Evolutionary conservation across 2,797 vertebrate species (phyloP).

Genomic region (Anguilla obscura): DNA sequence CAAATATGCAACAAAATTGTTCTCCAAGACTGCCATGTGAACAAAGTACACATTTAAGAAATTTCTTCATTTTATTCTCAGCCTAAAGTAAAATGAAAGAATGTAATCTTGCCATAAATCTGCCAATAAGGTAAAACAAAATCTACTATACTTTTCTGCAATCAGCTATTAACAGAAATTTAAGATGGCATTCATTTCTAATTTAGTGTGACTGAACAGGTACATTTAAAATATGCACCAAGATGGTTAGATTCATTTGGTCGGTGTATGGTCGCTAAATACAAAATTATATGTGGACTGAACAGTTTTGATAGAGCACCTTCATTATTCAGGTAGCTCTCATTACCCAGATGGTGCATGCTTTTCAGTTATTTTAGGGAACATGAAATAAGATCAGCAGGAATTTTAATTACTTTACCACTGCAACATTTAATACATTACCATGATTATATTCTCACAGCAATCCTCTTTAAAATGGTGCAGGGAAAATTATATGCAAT

Average conservation of each 20-base stretch:
- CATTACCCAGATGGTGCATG: conserved; percentile 22
- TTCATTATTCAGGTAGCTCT: conserved; percentile 10
- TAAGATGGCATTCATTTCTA: neutral
- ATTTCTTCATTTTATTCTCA: neutral
- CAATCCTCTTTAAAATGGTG: neutral
- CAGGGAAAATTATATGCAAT: neutral
- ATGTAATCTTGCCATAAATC: neutral
- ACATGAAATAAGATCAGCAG: neutral
- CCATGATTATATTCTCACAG: neutral
- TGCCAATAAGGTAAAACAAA: neutral
- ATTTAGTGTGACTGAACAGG: neutral
- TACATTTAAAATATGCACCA: neutral
- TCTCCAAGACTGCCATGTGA: neutral
- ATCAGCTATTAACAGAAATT: neutral
- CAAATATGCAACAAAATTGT: neutral
- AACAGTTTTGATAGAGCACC: conserved; percentile 7
- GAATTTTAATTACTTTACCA: neutral
- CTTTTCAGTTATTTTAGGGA: conserved; percentile 25
- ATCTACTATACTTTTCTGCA: neutral
- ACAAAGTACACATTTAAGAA: neutral
- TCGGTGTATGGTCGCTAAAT: neutral
- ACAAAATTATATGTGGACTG: neutral
- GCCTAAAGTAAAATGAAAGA: neutral
- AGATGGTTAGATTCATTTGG: neutral
- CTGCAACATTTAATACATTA: neutral